These are phyloP conservation scores for Penaeus chinensis DNA, from an alignment of 1,140 invertebrate genomes.

Conservation along the genomic window DNA sequence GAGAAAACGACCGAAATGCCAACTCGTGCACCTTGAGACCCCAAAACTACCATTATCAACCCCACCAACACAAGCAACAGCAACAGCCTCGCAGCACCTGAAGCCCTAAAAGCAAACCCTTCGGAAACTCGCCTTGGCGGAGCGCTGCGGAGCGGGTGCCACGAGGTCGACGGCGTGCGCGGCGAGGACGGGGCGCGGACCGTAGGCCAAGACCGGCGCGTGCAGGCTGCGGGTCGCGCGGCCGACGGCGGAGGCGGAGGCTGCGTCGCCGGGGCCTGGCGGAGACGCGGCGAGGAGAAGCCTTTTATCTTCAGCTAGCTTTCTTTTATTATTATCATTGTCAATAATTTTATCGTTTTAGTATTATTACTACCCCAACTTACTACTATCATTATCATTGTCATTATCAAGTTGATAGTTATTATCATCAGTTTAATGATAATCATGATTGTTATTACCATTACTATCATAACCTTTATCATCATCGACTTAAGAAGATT, in stretches of 20 bases:
- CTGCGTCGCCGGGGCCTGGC: constrained; percentile 33
- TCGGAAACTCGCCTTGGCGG: constrained; percentile 10
- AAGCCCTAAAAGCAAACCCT: too few species aligned
- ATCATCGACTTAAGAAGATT: too few species aligned
- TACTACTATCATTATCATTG: too few species aligned
- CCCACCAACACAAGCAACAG: neutral
- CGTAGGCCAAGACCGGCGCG: constrained; percentile 32
- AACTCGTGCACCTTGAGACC: too few species aligned
- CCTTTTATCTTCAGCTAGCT: neutral
- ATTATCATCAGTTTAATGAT: too few species aligned
- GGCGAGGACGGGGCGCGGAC: constrained; percentile 19
- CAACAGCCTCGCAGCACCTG: neutral
- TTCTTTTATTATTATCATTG: neutral
- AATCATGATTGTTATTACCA: too few species aligned
- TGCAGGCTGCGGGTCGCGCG: constrained; percentile 15
- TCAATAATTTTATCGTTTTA: too few species aligned
- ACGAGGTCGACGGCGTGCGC: constrained; percentile 27
- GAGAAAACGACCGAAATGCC: too few species aligned
- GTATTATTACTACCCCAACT: too few species aligned
- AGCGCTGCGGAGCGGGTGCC: constrained; percentile 35
- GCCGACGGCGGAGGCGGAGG: constrained; percentile 35
- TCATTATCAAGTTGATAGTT: too few species aligned
- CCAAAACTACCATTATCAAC: too few species aligned
- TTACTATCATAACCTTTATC: too few species aligned
- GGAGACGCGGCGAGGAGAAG: neutral